These are phyloP conservation scores for Centruroides vittatus DNA, from an alignment of 1,140 invertebrate species.

Conservation along the genomic window DNA sequence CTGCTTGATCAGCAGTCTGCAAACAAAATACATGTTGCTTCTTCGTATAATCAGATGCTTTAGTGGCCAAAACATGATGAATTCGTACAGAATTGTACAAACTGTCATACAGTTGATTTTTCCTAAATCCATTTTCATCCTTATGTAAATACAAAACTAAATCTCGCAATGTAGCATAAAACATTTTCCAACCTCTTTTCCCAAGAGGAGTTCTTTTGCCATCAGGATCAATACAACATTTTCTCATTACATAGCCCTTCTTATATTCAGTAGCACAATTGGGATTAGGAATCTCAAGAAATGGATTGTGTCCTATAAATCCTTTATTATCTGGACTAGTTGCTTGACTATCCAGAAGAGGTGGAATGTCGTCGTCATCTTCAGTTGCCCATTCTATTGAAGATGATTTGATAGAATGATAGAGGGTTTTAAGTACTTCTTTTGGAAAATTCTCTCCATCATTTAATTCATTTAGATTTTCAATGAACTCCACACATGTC, in stretches of 20 bases:
- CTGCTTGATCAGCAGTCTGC: slow-evolving; percentile 87
- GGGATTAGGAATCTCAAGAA: slow-evolving; percentile 29
- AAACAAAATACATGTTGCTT: slow-evolving; percentile 92
- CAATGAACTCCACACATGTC: slow-evolving; percentile 91
- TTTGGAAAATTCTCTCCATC: slow-evolving; percentile 90
- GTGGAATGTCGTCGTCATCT: slow-evolving; percentile 38
- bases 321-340: slow-evolving; percentile 8
- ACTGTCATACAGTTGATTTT: slow-evolving; percentile 52
- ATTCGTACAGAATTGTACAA: slow-evolving; percentile 66
- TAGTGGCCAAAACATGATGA: slow-evolving; percentile 86
- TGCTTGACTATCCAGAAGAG: slow-evolving; percentile 5
- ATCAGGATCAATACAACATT: slow-evolving; percentile 86
- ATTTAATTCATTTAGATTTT: slow-evolving; percentile 88
- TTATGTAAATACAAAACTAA: slow-evolving; percentile 92
- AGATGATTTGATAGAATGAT: slow-evolving; percentile 80
- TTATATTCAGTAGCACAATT: slow-evolving; percentile 84
- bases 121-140: slow-evolving; percentile 81
- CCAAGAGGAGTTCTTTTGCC: slow-evolving; percentile 93
- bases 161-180: slow-evolving; percentile 87
- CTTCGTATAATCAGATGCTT: slow-evolving; percentile 88
- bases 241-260: slow-evolving; percentile 94
- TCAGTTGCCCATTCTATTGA: slow-evolving; percentile 76
- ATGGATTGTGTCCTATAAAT: slow-evolving; percentile 17
- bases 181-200: slow-evolving; percentile 97
- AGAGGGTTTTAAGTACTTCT: slow-evolving; percentile 81